phyloP scores from a whole-genome alignment of 2,888 invertebrate genomes.

The Trichogramma dendrolimi region DNA sequence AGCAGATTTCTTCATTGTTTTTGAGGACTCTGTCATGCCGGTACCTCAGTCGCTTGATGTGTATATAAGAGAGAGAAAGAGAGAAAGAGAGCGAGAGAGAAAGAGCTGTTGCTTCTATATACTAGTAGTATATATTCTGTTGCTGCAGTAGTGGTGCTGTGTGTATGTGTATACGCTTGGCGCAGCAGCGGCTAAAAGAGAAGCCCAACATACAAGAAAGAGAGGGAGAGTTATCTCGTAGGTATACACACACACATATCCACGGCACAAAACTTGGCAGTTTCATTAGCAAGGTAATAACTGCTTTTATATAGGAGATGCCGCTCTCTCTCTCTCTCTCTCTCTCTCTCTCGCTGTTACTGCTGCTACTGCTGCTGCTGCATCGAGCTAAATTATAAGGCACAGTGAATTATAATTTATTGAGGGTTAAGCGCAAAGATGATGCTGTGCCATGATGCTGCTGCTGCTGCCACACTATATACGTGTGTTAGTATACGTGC shows the following conservation, averaged over 20 bases:
- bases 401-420: not conserved
- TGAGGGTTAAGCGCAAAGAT: too few species aligned
- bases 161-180: not conserved
- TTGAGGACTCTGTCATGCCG: too few species aligned
- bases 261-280: not conserved
- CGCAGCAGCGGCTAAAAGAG: not conserved
- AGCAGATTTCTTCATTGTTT: too few species aligned
- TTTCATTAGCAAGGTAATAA: constrained; percentile 20
- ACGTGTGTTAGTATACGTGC: too few species aligned
- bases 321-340: not conserved
- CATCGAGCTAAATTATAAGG: not conserved
- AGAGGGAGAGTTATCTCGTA: constrained; percentile 14
- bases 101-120: not conserved
- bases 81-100: not conserved
- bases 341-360: not conserved
- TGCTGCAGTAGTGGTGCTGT: not conserved
- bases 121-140: too few species aligned
- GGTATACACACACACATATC: not conserved
- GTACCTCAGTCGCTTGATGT: not conserved
- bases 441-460: too few species aligned
- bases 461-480: too few species aligned
- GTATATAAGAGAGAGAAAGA: constrained; percentile 17
- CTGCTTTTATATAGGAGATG: constrained; percentile 2
- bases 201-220: not conserved
- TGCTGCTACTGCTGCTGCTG: not conserved